phyloP scores from a whole-genome alignment of 2,888 invertebrate genomes.

The Tachystola acroxantha region DNA sequence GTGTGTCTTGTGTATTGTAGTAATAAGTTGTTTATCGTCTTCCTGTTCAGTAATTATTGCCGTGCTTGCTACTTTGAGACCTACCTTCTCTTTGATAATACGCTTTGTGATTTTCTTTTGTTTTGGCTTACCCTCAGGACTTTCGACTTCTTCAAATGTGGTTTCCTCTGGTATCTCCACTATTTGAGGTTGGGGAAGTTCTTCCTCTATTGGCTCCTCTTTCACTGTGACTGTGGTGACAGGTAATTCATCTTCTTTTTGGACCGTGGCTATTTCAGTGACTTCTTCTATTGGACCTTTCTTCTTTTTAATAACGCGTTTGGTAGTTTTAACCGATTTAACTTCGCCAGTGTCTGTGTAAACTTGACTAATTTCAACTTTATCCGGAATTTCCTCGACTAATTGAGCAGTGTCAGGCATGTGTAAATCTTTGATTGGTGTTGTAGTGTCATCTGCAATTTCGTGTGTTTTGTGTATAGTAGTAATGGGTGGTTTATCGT shows the following conservation, averaged over 20 bases:
- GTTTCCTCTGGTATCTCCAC: conserved; percentile 25
- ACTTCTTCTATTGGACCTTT: conserved; percentile 12
- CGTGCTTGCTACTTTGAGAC: conserved; percentile 29
- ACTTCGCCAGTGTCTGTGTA: conserved; percentile 15
- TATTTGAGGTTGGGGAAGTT: conserved; percentile 23
- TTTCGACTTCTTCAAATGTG: conserved; percentile 12
- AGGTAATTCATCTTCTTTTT: conserved; percentile 18
- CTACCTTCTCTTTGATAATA: conserved; percentile 46
- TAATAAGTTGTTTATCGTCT: conserved; percentile 27
- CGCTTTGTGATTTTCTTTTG: conserved; percentile 24
- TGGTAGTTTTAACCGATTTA: conserved; percentile 16
- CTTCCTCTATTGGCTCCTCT: conserved; percentile 29
- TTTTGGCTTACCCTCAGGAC: conserved; percentile 9
- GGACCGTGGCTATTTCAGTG: conserved; percentile 20
- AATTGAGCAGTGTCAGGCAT: conserved; percentile 5
- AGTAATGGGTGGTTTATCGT: conserved; percentile 31
- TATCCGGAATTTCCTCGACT: conserved; percentile 30
- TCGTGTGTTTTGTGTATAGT: conserved; percentile 30
- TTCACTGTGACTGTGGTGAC: conserved; percentile 17
- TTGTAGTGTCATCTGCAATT: conserved; percentile 16
- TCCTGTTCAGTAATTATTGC: conserved; percentile 32
- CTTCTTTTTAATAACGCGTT: conserved; percentile 23
- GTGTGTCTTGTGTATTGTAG: conserved; percentile 43
- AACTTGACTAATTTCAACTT: conserved; percentile 24
- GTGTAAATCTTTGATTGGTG: not conserved